phyloP scores from a whole-genome alignment of 2,113 vertebrate species.

The Terrapene triunguis region DNA sequence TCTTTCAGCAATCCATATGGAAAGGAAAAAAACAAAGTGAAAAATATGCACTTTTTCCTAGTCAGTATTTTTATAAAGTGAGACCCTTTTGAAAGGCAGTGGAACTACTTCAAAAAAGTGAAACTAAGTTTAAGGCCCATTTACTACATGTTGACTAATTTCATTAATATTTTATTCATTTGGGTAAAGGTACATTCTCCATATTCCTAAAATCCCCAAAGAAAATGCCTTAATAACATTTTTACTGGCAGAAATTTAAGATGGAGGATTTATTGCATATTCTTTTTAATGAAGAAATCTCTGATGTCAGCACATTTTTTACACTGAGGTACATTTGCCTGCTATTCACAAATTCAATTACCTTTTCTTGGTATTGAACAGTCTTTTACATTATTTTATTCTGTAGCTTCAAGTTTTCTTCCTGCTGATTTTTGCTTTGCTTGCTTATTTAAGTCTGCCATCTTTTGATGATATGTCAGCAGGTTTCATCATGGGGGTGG shows the following conservation, averaged over 20 bases:
- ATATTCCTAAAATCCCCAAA: background rate
- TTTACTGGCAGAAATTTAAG: conserved; percentile 40
- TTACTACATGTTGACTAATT: background rate
- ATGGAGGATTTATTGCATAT: background rate
- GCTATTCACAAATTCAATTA: conserved; percentile 70
- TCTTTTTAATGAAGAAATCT: background rate
- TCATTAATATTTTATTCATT: conserved; percentile 23
- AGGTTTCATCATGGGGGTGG: background rate
- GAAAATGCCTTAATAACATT: background rate
- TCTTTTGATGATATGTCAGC: conserved; percentile 68
- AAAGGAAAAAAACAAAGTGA: background rate
- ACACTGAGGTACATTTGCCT: conserved; percentile 31
- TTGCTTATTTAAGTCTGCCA: conserved; percentile 58
- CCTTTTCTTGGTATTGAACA: conserved; percentile 48
- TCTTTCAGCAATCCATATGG: background rate
- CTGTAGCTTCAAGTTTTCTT: conserved; percentile 62
- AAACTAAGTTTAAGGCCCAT: background rate
- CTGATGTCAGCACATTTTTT: conserved; percentile 26
- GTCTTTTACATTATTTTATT: conserved; percentile 64
- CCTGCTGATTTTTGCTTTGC: conserved; percentile 64
- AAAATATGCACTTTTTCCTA: background rate
- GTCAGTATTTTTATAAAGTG: background rate
- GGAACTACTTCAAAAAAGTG: background rate
- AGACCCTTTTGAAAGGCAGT: background rate
- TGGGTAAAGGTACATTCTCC: background rate